Evolutionary conservation across 2,888 invertebrate species (phyloP).

Genomic region (Cheilosia pagana): DNA sequence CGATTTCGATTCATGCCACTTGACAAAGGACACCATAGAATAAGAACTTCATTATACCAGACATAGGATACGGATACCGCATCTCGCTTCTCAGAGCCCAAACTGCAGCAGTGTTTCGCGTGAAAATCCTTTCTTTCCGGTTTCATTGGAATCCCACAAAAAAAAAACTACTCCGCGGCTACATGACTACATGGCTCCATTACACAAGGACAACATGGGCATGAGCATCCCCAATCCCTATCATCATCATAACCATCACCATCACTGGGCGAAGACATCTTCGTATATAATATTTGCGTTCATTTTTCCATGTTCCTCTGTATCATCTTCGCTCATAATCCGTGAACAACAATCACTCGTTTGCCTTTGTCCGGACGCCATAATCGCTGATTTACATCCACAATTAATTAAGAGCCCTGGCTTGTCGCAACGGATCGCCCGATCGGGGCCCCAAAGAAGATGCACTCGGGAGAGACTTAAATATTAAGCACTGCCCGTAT

Average conservation of each 20-base stretch:
- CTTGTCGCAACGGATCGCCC: slow-evolving; percentile 12
- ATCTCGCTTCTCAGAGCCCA: not conserved
- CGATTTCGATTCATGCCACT: slow-evolving; percentile 59
- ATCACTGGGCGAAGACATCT: slow-evolving; percentile 46
- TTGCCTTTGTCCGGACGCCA: slow-evolving; percentile 71
- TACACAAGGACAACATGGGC: slow-evolving; percentile 32
- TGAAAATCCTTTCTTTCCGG: slow-evolving; percentile 71
- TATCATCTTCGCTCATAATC: slow-evolving; percentile 68
- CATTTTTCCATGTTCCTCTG: slow-evolving; percentile 46
- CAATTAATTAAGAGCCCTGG: slow-evolving; percentile 71
- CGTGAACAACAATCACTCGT: slow-evolving; percentile 74
- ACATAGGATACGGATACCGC: slow-evolving; percentile 28
- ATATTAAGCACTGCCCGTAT: slow-evolving; percentile 38
- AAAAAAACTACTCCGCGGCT: slow-evolving; percentile 2
- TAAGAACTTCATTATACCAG: slow-evolving; percentile 37
- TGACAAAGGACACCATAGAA: slow-evolving; percentile 52
- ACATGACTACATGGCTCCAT: slow-evolving; percentile 35
- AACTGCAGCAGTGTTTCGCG: slow-evolving; percentile 10
- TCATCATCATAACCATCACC: slow-evolving; percentile 44
- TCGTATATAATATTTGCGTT: slow-evolving; percentile 27
- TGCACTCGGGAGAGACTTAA: slow-evolving; percentile 40
- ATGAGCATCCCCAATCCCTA: slow-evolving; percentile 39
- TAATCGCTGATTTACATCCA: slow-evolving; percentile 75
- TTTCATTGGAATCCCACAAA: slow-evolving; percentile 49
- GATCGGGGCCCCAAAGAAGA: slow-evolving; percentile 36